Evolutionary conservation across 2,113 vertebrate genomes (phyloP).

Genomic region (Myxocyprinus asiaticus): DNA sequence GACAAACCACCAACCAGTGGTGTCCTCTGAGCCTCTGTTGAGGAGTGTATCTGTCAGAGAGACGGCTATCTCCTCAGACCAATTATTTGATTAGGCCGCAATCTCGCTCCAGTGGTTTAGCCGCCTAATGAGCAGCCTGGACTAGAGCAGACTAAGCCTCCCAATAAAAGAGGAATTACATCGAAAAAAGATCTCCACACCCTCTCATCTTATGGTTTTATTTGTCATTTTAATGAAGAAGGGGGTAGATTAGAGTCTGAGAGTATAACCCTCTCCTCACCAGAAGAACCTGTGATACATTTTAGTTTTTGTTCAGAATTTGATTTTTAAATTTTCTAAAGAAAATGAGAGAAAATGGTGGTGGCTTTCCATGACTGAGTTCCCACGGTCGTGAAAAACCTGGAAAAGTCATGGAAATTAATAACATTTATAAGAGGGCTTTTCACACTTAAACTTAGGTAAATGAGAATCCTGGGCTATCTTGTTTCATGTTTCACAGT

Average conservation of each 20-base stretch:
- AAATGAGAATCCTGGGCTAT: no score
- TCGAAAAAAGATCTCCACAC: not conserved
- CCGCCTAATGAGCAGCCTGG: constrained; percentile 60
- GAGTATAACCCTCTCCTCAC: constrained; percentile 17
- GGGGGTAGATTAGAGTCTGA: not conserved
- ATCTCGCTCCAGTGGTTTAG: constrained; percentile 66
- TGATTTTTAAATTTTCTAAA: no score
- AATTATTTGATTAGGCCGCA: constrained; percentile 77
- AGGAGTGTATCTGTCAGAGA: constrained; percentile 60
- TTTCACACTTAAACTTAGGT: no score
- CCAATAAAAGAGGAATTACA: constrained; percentile 52
- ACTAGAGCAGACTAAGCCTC: constrained; percentile 59
- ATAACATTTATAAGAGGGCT: no score
- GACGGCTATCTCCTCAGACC: constrained; percentile 68
- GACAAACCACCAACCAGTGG: constrained; percentile 4
- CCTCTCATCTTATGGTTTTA: constrained; percentile 8
- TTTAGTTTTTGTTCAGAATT: no score
- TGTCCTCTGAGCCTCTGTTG: constrained; percentile 52
- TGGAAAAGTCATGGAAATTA: no score
- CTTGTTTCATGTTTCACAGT: no score
- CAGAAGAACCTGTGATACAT: not conserved
- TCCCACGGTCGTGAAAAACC: no score
- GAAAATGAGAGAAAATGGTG: no score
- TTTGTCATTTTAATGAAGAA: constrained; percentile 52
- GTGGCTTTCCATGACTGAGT: no score